Evolutionary conservation across 2,113 vertebrate species (phyloP).

Genomic region (Odontophorus gujanensis): DNA sequence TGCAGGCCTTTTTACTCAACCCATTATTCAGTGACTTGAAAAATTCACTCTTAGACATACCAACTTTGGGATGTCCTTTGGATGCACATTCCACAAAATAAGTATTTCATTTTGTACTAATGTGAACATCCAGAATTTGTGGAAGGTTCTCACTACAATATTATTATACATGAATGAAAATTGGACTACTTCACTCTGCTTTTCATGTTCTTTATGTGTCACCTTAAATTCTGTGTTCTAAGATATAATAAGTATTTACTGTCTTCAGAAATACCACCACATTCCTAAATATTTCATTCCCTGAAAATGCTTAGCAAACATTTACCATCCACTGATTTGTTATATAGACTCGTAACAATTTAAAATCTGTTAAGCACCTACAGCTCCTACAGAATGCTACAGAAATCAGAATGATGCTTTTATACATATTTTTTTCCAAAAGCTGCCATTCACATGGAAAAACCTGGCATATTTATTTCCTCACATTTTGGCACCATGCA

Average conservation of each 20-base stretch:
- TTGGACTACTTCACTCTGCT: not conserved
- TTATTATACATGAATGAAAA: not conserved
- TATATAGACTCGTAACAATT: not conserved
- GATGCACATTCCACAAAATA: not conserved
- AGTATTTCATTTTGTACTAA: not conserved
- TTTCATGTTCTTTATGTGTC: not conserved
- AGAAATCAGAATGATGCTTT: not conserved
- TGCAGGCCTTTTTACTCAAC: not conserved
- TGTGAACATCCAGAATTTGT: not conserved
- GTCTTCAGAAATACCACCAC: not conserved
- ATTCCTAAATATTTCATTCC: not conserved
- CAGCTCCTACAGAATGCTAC: not conserved
- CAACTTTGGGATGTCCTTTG: not conserved
- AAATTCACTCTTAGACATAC: not conserved
- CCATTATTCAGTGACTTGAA: not conserved
- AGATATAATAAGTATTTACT: not conserved
- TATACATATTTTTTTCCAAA: not conserved
- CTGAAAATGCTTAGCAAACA: not conserved
- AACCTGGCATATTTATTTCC: not conserved
- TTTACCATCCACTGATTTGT: not conserved
- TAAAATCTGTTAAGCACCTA: not conserved
- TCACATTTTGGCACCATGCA: not conserved
- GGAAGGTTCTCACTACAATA: not conserved
- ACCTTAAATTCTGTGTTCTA: not conserved
- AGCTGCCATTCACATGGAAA: not conserved